Evolutionary conservation across 2,113 vertebrate species (phyloP).

Genomic region (Noturus placidus): DNA sequence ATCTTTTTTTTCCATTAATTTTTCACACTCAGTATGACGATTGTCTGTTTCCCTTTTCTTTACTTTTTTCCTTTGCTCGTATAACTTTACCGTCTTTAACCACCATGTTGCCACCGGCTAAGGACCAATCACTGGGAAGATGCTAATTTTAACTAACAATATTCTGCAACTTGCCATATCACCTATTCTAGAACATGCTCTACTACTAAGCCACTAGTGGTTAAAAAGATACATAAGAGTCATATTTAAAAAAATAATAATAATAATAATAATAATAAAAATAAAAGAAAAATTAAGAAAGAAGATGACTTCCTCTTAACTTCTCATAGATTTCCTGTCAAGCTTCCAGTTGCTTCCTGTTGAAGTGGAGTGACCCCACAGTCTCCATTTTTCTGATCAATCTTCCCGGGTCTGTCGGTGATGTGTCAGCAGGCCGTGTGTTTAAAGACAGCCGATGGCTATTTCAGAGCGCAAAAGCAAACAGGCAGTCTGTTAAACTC

Average conservation of each 20-base stretch:
- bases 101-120: background rate
- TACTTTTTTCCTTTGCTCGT: background rate
- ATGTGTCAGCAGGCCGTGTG: conserved; percentile 40
- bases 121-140: background rate
- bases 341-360: conserved; percentile 10
- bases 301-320: background rate
- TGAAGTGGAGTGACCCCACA: background rate
- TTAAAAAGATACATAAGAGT: background rate
- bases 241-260: background rate
- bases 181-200: background rate
- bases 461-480: conserved; percentile 52
- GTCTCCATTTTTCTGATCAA: conserved; percentile 39
- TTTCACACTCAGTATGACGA: background rate
- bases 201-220: background rate
- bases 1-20: background rate
- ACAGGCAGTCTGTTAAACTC: conserved; percentile 44
- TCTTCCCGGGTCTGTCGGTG: conserved; percentile 44
- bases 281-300: background rate
- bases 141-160: background rate
- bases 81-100: background rate
- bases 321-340: background rate
- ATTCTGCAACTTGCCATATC: background rate
- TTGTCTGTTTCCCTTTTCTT: background rate
- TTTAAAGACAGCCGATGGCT: conserved; percentile 53
- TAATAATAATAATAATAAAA: background rate